phyloP scores from a whole-genome alignment of 1,140 invertebrate species.

The Plectrocnemia conspersa region DNA sequence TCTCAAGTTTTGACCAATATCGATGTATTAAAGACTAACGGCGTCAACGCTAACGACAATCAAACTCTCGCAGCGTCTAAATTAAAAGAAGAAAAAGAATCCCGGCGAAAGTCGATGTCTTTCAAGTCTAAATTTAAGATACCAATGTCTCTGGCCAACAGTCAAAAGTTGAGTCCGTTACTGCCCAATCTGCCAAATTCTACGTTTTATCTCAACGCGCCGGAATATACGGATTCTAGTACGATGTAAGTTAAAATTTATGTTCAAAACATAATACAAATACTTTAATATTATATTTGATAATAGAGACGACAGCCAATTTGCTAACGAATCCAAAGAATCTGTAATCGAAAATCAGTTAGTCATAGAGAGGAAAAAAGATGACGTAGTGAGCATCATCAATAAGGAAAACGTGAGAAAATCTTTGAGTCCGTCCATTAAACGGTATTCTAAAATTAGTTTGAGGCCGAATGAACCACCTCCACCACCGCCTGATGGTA shows the following conservation, averaged over 20 bases:
- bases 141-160: conserved; percentile 46
- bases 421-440: conserved; percentile 36
- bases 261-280: no score
- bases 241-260: no score
- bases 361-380: conserved; percentile 34
- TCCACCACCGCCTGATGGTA: conserved; percentile 42
- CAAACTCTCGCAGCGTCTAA: background rate
- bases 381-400: conserved; percentile 1
- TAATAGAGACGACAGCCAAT: no score
- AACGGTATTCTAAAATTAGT: background rate
- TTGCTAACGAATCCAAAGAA: no score
- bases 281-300: no score
- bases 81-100: background rate
- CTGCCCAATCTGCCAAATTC: conserved; percentile 54
- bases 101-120: conserved; percentile 37
- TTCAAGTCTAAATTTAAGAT: conserved; percentile 53
- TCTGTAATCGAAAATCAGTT: conserved; percentile 38
- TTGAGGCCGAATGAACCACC: conserved; percentile 37
- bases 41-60: conserved; percentile 4
- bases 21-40: background rate
- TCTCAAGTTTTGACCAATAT: conserved; percentile 4
- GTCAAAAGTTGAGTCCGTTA: conserved; percentile 43
- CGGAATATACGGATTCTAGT: no score
- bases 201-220: conserved; percentile 62
- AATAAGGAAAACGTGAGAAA: conserved; percentile 22